Base-by-base conservation (phyloP, 2,113 vertebrate genomes). In the Bos indicus region DNA sequence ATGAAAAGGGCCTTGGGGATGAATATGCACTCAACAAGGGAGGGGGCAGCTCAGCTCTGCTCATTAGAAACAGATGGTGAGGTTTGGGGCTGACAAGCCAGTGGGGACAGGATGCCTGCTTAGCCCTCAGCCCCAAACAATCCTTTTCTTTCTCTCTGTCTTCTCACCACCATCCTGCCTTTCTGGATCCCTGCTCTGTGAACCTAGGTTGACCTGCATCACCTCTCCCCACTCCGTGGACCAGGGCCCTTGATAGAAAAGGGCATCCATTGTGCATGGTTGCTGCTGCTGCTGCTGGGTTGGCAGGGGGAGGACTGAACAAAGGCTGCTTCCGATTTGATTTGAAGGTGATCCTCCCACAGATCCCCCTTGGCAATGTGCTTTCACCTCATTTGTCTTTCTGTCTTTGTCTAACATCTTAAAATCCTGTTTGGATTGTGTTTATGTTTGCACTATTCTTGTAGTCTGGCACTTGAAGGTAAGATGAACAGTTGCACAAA, bases 401-500 rank as follows among this genome's bases (percentile, higher is more conserved):
- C 46, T 82, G 84, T 26, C n/a, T 92, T 62, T 33, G 46, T 88
- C 71, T 94, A 56, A 95, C 60, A 54, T 71, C 87, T 77, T 56
- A 36, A 89, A 74, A 71, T 57, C 86, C 84, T 93, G 57, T 88
- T 60, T 94, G 1, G 3, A 7, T 30, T 40, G 56, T 96, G 28
- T 95, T 87, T 71, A 40, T 17, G 3, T 62, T 74, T 83, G 13
- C 5, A 2, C 21, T 30, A 8, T 83, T 7, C 28, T 9, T 43
- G n/a, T 84, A 57, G 33, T 59, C 78, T 96, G 80, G 87, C 36
- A 40, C 91, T 43, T 67, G 62, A 88, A 80, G 80, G 57, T 8
- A 5, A 26, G 26, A n/a, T 90, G 17, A 74, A 64, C n/a, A 51
- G 25, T 36, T 82, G 48, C 14, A 48, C n/a, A 90, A 40, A 25